Evolutionary conservation across 2,113 vertebrate species (phyloP).

Genomic region (Setophaga coronata): DNA sequence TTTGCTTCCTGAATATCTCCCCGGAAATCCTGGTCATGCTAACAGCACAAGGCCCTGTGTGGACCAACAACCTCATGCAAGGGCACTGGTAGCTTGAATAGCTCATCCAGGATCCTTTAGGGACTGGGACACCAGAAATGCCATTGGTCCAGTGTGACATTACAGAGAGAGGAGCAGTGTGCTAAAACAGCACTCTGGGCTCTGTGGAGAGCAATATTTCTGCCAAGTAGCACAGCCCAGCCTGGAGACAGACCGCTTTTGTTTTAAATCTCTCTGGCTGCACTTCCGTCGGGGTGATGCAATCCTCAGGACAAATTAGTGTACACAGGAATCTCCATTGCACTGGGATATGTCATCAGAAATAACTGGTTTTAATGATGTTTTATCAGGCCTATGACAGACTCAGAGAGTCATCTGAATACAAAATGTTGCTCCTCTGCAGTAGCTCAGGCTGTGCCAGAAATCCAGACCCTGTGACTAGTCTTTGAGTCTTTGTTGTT

Average conservation of each 20-base stretch:
- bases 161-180: neutral
- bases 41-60: neutral
- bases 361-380: slow-evolving; percentile 46
- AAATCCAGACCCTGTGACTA: neutral
- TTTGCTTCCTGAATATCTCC: neutral
- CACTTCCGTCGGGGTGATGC: slow-evolving; percentile 36
- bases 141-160: slow-evolving; percentile 33
- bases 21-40: neutral
- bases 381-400: slow-evolving; percentile 29
- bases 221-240: slow-evolving; percentile 54
- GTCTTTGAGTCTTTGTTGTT: neutral
- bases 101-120: neutral
- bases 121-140: neutral
- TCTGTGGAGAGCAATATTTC: neutral
- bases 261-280: slow-evolving; percentile 62
- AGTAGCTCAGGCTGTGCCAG: neutral
- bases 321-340: slow-evolving; percentile 35
- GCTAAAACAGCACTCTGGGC: slow-evolving; percentile 30
- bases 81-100: slow-evolving; percentile 8
- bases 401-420: slow-evolving; percentile 10
- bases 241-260: slow-evolving; percentile 55
- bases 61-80: slow-evolving; percentile 2
- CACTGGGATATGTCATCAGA: slow-evolving; percentile 13
- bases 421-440: slow-evolving; percentile 1
- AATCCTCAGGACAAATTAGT: slow-evolving; percentile 55